phyloP scores from a whole-genome alignment of 2,888 invertebrate genomes.

The Lochmaea capreae region DNA sequence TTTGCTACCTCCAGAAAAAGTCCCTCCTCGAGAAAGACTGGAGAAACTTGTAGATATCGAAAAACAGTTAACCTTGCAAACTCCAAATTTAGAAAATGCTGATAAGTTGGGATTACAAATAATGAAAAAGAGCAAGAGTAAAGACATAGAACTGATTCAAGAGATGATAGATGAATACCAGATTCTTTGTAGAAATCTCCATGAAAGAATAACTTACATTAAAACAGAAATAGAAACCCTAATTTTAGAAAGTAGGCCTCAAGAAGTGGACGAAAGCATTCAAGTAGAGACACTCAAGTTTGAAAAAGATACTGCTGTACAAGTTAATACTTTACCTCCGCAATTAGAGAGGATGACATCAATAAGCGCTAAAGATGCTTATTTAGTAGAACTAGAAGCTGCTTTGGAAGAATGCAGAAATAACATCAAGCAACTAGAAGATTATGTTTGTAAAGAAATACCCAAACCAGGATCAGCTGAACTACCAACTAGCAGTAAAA shows the following conservation, averaged over 20 bases:
- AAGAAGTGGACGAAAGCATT: constrained; percentile 70
- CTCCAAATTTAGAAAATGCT: constrained; percentile 68
- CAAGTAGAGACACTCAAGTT: constrained; percentile 82
- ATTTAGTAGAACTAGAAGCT: constrained; percentile 78
- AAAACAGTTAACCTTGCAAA: constrained; percentile 69
- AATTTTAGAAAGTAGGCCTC: constrained; percentile 56
- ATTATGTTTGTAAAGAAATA: constrained; percentile 72
- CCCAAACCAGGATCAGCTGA: constrained; percentile 69
- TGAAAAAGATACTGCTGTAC: constrained; percentile 82
- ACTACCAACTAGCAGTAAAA: constrained; percentile 74
- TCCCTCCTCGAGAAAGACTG: constrained; percentile 63
- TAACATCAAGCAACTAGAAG: constrained; percentile 75
- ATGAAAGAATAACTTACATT: constrained; percentile 66
- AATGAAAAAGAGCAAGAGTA: constrained; percentile 70
- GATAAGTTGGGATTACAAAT: constrained; percentile 72
- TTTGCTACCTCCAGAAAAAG: constrained; percentile 66
- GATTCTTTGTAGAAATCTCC: constrained; percentile 72
- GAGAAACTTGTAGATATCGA: constrained; percentile 69
- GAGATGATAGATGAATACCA: constrained; percentile 76
- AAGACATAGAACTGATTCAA: constrained; percentile 70
- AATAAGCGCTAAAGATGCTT: constrained; percentile 85
- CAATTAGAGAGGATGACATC: constrained; percentile 73
- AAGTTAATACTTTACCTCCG: constrained; percentile 82
- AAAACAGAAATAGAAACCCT: constrained; percentile 63
- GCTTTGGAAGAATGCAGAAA: constrained; percentile 79